phyloP scores from a whole-genome alignment of 2,113 vertebrate species.

The Vulpes vulpes region DNA sequence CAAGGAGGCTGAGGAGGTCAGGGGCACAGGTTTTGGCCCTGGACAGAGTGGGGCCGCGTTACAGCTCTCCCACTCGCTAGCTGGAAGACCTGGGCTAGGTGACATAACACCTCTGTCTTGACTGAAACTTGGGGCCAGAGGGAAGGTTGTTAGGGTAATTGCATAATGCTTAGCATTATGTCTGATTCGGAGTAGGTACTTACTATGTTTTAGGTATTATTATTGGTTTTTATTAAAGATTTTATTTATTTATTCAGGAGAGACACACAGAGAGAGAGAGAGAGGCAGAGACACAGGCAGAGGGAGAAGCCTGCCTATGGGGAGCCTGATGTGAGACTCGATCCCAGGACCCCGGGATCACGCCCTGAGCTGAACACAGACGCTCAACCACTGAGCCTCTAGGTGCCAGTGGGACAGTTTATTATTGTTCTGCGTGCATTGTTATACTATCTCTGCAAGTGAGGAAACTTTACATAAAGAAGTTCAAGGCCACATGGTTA shows the following conservation, averaged over 20 bases:
- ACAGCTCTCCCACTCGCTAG: not conserved
- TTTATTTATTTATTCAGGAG: no score
- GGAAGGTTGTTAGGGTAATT: not conserved
- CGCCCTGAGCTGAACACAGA: no score
- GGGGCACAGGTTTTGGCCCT: not conserved
- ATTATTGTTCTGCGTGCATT: not conserved
- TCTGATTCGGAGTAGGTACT: not conserved
- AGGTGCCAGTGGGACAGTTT: no score
- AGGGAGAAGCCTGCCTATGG: no score
- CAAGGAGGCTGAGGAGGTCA: not conserved
- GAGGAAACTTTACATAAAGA: not conserved
- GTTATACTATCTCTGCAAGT: not conserved
- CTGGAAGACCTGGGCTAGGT: not conserved
- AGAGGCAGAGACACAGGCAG: no score
- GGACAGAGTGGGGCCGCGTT: not conserved
- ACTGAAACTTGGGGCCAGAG: not conserved
- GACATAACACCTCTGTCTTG: not conserved
- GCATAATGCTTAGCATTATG: not conserved
- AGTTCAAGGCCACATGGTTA: not conserved
- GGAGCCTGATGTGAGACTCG: no score
- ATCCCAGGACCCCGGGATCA: no score
- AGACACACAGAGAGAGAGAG: no score
- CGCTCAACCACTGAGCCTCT: no score
- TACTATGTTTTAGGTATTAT: not conserved
- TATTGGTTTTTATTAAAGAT: no score